Evolutionary conservation across 2,797 vertebrate species (phyloP).

Genomic region (Argya squamiceps): DNA sequence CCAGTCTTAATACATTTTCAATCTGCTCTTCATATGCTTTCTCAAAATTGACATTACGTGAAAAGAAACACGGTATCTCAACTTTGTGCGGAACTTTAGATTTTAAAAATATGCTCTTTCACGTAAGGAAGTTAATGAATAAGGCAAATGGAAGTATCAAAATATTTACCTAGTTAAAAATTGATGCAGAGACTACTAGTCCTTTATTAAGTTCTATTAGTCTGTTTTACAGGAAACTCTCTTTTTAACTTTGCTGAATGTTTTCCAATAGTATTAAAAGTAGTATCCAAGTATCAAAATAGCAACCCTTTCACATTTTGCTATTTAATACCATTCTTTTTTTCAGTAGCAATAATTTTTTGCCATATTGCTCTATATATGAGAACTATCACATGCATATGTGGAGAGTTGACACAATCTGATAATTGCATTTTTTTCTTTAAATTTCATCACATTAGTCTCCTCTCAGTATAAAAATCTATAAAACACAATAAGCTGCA

Average conservation of each 20-base stretch:
- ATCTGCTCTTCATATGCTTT: not conserved
- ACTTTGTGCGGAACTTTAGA: not conserved
- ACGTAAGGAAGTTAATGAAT: not conserved
- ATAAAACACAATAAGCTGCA: not conserved
- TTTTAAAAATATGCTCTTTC: not conserved
- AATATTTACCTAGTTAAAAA: not conserved
- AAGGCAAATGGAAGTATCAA: not conserved
- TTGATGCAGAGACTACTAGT: not conserved
- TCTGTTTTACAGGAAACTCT: not conserved
- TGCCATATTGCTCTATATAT: not conserved
- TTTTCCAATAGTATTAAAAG: not conserved
- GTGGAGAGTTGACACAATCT: not conserved
- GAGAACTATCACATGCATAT: not conserved
- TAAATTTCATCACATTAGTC: not conserved
- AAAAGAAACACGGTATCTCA: not conserved
- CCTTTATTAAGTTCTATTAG: not conserved
- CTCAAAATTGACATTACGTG: not conserved
- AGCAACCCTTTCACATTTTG: not conserved
- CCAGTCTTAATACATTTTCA: not conserved
- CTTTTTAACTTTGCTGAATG: not conserved
- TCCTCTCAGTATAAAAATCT: not conserved
- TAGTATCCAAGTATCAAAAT: not conserved
- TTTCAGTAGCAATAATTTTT: not conserved
- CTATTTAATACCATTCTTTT: not conserved
- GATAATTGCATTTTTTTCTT: not conserved